These are phyloP conservation scores for Oenanthe melanoleuca DNA, from an alignment of 2,113 vertebrate genomes.

Conservation along the genomic window DNA sequence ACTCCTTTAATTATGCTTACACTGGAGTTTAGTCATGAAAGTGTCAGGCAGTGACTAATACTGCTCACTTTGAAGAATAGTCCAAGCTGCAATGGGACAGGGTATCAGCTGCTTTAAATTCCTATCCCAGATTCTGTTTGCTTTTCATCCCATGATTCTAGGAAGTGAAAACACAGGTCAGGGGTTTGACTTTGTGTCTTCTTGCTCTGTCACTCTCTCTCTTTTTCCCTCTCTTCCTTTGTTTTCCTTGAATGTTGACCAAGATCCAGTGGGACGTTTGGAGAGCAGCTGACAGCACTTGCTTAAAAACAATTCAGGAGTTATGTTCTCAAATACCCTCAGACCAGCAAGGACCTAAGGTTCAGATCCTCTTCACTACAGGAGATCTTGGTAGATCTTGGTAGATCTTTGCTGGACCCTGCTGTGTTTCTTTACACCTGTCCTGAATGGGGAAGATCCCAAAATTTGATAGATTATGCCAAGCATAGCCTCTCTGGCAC, in stretches of 20 bases:
- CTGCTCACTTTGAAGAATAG: not conserved
- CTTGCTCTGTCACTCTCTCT: not conserved
- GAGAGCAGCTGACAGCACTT: not conserved
- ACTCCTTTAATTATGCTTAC: not conserved
- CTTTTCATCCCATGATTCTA: not conserved
- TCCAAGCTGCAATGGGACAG: not conserved
- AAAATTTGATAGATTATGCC: not conserved
- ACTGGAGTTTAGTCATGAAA: slow-evolving; percentile 2
- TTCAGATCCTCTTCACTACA: not conserved
- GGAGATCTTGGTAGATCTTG: not conserved
- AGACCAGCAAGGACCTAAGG: not conserved
- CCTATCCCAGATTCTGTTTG: not conserved
- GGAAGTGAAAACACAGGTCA: not conserved
- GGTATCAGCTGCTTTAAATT: not conserved
- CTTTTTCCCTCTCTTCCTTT: not conserved
- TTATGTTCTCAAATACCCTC: not conserved
- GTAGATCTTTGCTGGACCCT: not conserved
- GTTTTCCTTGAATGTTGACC: not conserved
- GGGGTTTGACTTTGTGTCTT: not conserved
- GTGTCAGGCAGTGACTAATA: not conserved
- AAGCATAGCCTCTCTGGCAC: not conserved
- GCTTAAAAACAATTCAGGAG: not conserved
- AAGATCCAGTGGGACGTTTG: not conserved
- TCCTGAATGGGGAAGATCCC: not conserved
- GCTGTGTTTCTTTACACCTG: not conserved